A percentile compares a stretch with the other conserved stretches of the same genome.
Evolutionary conservation across 2,797 vertebrate genomes (phyloP).

Genomic region (Cyprinella venusta): DNA sequence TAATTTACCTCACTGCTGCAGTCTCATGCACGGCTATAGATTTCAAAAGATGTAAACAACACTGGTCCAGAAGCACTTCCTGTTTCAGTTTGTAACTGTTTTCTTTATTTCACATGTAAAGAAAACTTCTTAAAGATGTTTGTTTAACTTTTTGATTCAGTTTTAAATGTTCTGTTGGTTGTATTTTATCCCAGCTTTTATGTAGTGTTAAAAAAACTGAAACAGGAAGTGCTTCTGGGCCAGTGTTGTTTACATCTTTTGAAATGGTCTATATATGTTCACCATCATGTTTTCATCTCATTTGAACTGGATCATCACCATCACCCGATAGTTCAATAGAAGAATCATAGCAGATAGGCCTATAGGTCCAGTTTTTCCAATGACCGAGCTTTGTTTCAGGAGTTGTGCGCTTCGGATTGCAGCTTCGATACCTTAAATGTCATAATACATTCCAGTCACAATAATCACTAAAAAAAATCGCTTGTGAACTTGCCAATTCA

Average conservation of each 20-base stretch:
- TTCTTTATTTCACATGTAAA: too few species aligned
- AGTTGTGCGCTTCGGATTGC: background rate
- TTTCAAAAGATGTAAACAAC: too few species aligned
- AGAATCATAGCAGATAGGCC: background rate
- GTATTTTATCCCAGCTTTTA: too few species aligned
- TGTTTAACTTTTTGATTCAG: too few species aligned
- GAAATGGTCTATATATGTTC: too few species aligned
- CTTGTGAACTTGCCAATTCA: background rate
- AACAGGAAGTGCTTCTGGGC: too few species aligned
- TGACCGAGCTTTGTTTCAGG: background rate
- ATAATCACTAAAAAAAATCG: background rate
- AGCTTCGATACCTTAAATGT: background rate
- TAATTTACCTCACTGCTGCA: constrained; percentile 50
- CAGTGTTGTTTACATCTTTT: too few species aligned
- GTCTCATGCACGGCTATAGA: constrained; percentile 32
- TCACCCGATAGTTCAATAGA: background rate
- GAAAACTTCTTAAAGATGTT: too few species aligned
- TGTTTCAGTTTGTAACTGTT: too few species aligned
- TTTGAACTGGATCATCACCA: background rate
- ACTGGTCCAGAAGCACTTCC: too few species aligned
- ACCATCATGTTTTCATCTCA: constrained; percentile 1
- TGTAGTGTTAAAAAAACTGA: too few species aligned
- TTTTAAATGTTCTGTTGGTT: too few species aligned
- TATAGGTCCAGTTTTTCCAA: background rate
- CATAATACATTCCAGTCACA: background rate